Conservation (phyloP, 2,888 invertebrate species). For the Tiliacea aurago region DNA sequence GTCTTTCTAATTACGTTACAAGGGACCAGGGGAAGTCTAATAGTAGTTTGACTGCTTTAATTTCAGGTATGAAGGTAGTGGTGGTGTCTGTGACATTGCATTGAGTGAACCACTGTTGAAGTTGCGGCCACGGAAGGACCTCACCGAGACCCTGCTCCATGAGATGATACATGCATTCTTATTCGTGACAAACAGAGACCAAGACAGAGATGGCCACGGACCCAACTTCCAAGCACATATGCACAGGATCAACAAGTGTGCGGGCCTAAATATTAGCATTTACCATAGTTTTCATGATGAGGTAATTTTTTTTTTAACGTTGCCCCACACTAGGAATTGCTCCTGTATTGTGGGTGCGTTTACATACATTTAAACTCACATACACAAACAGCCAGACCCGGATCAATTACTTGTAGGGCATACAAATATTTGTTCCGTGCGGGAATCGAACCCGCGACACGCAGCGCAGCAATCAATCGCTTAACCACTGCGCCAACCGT, state of each 20-base stretch:
- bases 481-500: too few species aligned
- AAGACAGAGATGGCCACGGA: constrained; percentile 98
- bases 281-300: constrained; percentile 99
- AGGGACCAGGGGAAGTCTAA: background rate
- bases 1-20: background rate
- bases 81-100: constrained; percentile 94
- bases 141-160: constrained; percentile 99
- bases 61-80: constrained; percentile 93
- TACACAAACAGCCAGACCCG: too few species aligned
- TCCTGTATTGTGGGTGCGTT: too few species aligned
- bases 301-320: too few species aligned
- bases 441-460: too few species aligned
- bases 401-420: too few species aligned
- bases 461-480: too few species aligned
- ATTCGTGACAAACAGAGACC: constrained; percentile 95
- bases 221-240: constrained; percentile 98
- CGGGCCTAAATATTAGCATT: constrained; percentile 97
- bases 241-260: constrained; percentile 96
- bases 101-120: constrained; percentile 98
- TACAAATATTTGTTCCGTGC: too few species aligned
- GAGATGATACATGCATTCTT: constrained; percentile 99
- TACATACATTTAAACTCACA: too few species aligned
- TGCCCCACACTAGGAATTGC: too few species aligned
- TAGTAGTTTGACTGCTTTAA: background rate
- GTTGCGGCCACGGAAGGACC: constrained; percentile 97